A percentile compares a stretch with the other conserved stretches of the same genome.
Conservation (phyloP, 2,113 vertebrate species). For the Gyps fulvus region DNA sequence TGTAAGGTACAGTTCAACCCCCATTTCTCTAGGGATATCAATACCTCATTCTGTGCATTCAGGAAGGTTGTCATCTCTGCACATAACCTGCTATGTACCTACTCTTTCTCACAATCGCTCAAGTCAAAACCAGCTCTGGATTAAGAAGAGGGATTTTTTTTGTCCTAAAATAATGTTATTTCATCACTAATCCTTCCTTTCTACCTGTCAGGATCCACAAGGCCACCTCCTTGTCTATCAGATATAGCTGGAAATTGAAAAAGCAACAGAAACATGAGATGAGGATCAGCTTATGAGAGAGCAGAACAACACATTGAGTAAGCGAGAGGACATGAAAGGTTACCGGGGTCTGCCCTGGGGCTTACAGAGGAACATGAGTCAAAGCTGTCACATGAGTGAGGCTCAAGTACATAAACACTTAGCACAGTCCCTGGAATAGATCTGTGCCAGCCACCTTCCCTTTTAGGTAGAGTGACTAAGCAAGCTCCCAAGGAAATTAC, state of each 20-base stretch:
- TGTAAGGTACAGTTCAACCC: not conserved
- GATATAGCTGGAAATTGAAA: slow-evolving; percentile 46
- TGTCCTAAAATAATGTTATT: not conserved
- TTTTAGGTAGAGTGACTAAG: not conserved
- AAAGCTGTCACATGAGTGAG: not conserved
- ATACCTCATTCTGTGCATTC: not conserved
- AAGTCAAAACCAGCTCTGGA: not conserved
- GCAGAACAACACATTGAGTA: slow-evolving; percentile 44
- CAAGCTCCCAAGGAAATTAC: not conserved
- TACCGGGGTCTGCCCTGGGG: not conserved
- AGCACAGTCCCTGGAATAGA: not conserved
- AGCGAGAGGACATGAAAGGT: not conserved
- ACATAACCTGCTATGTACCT: not conserved
- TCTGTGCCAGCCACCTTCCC: not conserved
- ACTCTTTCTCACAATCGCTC: not conserved
- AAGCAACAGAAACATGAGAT: slow-evolving; percentile 32
- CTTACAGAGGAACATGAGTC: not conserved
- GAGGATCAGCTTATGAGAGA: slow-evolving; percentile 19
- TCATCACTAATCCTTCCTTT: slow-evolving; percentile 42
- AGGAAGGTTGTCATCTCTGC: not conserved
- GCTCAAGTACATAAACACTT: not conserved
- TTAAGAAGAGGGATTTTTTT: not conserved
- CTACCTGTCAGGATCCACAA: slow-evolving; percentile 46
- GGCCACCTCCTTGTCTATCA: slow-evolving; percentile 39
- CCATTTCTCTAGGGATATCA: not conserved